Percentiles rank a stretch among this genome's conserved stretches.
These are phyloP conservation scores for Eristalinus sepulchralis DNA, from an alignment of 2,888 invertebrate genomes.

Conservation along the genomic window DNA sequence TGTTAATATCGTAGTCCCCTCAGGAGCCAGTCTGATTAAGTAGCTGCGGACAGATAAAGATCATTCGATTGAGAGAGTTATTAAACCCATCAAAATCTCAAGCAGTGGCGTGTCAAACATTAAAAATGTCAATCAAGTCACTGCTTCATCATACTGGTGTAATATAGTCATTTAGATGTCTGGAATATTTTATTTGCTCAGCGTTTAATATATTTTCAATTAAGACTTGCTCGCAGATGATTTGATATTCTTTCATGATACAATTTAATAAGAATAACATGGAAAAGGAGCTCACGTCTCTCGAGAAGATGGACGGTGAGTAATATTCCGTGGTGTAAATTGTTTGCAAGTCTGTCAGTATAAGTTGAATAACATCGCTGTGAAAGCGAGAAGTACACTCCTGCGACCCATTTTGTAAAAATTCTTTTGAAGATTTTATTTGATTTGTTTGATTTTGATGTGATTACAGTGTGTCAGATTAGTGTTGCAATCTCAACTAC, in stretches of 20 bases:
- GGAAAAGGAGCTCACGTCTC: too few species aligned
- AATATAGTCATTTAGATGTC: background rate
- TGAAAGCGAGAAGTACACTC: too few species aligned
- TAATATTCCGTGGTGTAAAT: too few species aligned
- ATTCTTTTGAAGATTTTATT: too few species aligned
- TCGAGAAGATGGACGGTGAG: too few species aligned
- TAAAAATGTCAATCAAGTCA: background rate
- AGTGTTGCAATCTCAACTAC: too few species aligned
- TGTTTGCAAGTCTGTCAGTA: too few species aligned
- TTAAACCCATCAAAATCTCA: background rate
- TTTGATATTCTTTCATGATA: background rate
- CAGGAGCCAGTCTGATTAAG: background rate
- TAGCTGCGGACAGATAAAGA: background rate
- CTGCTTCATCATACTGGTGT: background rate
- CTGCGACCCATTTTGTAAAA: too few species aligned
- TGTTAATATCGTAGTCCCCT: background rate
- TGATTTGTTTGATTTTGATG: too few species aligned
- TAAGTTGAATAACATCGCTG: too few species aligned
- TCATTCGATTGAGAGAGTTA: background rate
- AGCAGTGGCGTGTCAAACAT: background rate
- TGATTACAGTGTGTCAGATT: too few species aligned
- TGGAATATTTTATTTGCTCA: background rate
- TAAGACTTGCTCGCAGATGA: background rate
- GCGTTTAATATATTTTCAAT: background rate
- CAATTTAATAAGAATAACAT: background rate